Evolutionary conservation across 1,140 invertebrate genomes (phyloP), one percentile per base, ranked within the genome.

Genomic region (Mya arenaria): DNA sequence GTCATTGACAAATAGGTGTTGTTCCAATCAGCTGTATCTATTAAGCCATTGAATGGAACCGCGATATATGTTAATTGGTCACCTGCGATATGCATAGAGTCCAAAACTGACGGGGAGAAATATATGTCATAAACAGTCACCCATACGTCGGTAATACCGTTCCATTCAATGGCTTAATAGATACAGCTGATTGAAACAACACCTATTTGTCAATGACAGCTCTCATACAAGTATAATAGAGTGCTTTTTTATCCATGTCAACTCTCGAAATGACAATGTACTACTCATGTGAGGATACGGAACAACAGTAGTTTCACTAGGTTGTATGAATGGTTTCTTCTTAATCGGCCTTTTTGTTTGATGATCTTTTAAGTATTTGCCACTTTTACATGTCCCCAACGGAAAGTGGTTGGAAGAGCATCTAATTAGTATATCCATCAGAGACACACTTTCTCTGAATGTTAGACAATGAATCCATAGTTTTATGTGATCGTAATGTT

Each of bases 181-280:
- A 92, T 89, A 68, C 89, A 88, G 77, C 89, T 89, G 13, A 92
- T 89, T 0, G 91, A 92, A 19, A 87, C 86, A 6, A 92, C 88
- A 1, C 91, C 91, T 6, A 92, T 75, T 0, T 90, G 91, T 5
- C 86, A 92, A 92, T 4, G 90, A 90, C 1, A 91, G 19, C 44
- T 91, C 89, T 36, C 92, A 85, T 17, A 90, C 89, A n/a, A 91
- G 72, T 13, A 92, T 85, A 75, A 91, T 92, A 75, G 91, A 91
- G 32, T 86, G 72, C 13, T 89, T 88, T 73, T 89, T 89, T 39
- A 75, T 68, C 65, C 86, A 81, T 10, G 86, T 90, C 88, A 89
- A 89, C 72, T 85, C 75, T 3, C 80, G 69, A 32, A 89, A 85
- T 8, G 82, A 84, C 71, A 6, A 84, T 87, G 34, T 84, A 68